Conservation (phyloP, 1,140 invertebrate species). For the Apis dorsata region DNA sequence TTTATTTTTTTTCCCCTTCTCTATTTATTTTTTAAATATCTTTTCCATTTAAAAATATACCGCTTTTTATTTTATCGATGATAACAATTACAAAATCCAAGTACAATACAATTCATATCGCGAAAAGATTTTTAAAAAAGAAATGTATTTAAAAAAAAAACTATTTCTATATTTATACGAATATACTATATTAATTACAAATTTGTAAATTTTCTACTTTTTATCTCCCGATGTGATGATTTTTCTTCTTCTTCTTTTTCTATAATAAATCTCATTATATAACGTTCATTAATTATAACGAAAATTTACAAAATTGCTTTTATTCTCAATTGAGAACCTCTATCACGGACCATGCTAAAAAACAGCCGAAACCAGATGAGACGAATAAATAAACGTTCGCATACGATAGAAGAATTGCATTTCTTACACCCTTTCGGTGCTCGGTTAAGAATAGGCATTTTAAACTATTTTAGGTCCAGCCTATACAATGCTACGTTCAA, state of each 20-base stretch:
- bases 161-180: too few relatives aligned
- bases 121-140: too few relatives aligned
- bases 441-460: slow-evolving; percentile 29
- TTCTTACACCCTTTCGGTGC: slow-evolving; percentile 23
- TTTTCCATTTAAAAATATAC: slow-evolving; percentile 3
- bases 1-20: neutral
- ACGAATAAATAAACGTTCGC: slow-evolving; percentile 20
- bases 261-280: neutral
- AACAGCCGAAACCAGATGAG: neutral
- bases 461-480: slow-evolving; percentile 26
- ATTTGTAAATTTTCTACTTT: neutral
- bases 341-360: neutral
- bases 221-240: neutral
- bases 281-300: too few relatives aligned
- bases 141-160: too few relatives aligned
- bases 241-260: neutral
- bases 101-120: too few relatives aligned
- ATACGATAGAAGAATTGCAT: slow-evolving; percentile 32
- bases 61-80: slow-evolving; percentile 1
- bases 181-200: too few relatives aligned
- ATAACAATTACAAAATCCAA: neutral
- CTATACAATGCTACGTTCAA: neutral
- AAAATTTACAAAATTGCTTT: neutral
- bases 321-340: neutral
- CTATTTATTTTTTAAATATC: neutral